phyloP scores from a whole-genome alignment of 2,113 vertebrate species.

The Eleginops maclovinus region DNA sequence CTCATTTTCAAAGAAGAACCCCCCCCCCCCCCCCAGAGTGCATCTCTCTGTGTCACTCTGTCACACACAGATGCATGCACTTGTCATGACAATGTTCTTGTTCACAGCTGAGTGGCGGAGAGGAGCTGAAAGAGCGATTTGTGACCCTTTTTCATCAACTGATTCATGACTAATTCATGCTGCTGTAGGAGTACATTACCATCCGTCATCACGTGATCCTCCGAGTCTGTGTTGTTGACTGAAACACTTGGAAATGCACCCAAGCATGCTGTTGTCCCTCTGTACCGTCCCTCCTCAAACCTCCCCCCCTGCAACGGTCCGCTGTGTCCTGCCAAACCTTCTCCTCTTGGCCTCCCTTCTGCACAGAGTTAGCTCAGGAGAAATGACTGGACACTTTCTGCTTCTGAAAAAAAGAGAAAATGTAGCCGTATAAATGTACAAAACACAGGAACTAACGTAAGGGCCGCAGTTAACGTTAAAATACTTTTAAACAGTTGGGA shows the following conservation, averaged over 20 bases:
- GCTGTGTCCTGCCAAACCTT: slow-evolving; percentile 24
- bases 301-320: background rate
- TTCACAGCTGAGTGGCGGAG: slow-evolving; percentile 25
- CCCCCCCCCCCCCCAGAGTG: background rate
- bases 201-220: slow-evolving; percentile 50
- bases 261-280: slow-evolving; percentile 18
- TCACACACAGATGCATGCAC: background rate
- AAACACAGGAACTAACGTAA: no score
- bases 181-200: slow-evolving; percentile 64
- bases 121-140: slow-evolving; percentile 60
- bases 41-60: background rate
- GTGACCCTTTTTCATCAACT: slow-evolving; percentile 49
- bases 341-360: background rate
- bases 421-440: background rate
- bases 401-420: background rate
- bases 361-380: background rate
- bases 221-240: slow-evolving; percentile 7
- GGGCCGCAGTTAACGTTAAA: no score
- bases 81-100: slow-evolving; percentile 20
- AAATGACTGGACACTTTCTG: background rate
- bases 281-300: background rate
- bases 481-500: no score
- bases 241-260: slow-evolving; percentile 33
- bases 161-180: slow-evolving; percentile 76
- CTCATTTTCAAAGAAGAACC: background rate